Base-by-base conservation (phyloP, 2,888 invertebrate genomes). In the Eueremaeus valkanovi region DNA sequence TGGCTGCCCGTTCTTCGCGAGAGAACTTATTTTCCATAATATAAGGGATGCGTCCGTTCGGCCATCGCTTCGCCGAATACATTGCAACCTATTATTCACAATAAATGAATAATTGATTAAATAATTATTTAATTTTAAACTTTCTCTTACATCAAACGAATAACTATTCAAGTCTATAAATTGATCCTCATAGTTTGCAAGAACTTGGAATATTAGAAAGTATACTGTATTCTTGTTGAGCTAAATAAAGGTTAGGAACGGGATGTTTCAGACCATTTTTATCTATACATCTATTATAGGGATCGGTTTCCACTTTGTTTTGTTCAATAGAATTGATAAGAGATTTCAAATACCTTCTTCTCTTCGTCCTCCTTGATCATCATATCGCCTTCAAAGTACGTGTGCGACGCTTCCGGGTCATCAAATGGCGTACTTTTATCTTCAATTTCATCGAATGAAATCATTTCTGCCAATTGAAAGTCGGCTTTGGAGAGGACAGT, bases 1-100 rank as follows among this genome's bases (percentile, higher is more conserved):
- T 88, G 24, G 75, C 75, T 5, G 75, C 75, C 42, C 75, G 21
- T n/a, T 75, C 75, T 8, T 72, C 58, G 1, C 16, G 55, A 5
- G 58, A 45, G 51, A 75, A 75, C 31, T 49, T 75, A 31, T 75
- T 72, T 33, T 75, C 75, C 75, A 75, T 75, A 16, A 58, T 55
- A 49, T 75, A 75, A 6, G 75, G 75, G n/a, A 75, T 75, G 3
- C 58, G 33, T 1, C 75, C 75, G 55, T 75, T 42, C 31, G 75
- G 75, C 75, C 75, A 75, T 16, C 75, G 49, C 58, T 75, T 75
- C 0, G 75, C 75, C 29, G 75, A 36, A 73, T 72, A 75, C 75
- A 75, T 72, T 2, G 75, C 72, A n/a, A 75, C 68, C 74, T 74
- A 16, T 40, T 8, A 27, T 45, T 18, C 9, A 24, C 11, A 61